Percentiles rank a stretch among this genome's conserved stretches.
Conservation (phyloP, 2,113 vertebrate genomes). For the Azemiops feae region DNA sequence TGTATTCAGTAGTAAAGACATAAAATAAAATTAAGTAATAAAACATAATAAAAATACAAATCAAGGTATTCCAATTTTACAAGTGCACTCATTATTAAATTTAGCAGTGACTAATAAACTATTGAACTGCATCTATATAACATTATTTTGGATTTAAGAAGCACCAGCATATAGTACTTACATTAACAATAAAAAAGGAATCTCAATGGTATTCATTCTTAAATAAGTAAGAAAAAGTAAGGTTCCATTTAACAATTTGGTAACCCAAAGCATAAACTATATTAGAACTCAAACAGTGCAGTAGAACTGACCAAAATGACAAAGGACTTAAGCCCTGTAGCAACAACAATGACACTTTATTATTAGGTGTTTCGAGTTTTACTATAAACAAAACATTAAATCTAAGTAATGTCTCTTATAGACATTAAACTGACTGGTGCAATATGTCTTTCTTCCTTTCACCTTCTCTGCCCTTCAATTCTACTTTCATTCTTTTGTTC, state of each 20-base stretch:
- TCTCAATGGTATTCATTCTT: not conserved
- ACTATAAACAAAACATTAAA: conserved; percentile 16
- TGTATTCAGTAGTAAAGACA: not conserved
- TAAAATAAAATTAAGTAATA: not conserved
- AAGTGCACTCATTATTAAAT: not conserved
- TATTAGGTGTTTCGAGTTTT: conserved; percentile 4
- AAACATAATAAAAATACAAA: not conserved
- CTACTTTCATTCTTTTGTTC: conserved; percentile 35
- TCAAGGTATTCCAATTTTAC: not conserved
- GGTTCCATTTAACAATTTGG: conserved; percentile 26
- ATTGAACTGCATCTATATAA: not conserved
- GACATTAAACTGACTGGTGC: conserved; percentile 9
- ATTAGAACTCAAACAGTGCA: conserved; percentile 31
- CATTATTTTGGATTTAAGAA: not conserved
- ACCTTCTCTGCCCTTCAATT: conserved; percentile 12
- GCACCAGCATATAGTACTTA: not conserved
- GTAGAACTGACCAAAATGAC: conserved; percentile 10
- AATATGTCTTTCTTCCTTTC: not conserved
- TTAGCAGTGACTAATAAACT: not conserved
- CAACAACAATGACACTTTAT: not conserved
- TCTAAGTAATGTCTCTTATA: not conserved
- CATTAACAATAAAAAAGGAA: not conserved
- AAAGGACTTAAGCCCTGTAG: not conserved
- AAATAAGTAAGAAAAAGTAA: not conserved
- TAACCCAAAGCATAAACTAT: conserved; percentile 29